These are phyloP conservation scores for Haliclystus octoradiatus DNA, from an alignment of 30 jellyfish, hydroid and myxozoan genomes.

Conservation along the genomic window DNA sequence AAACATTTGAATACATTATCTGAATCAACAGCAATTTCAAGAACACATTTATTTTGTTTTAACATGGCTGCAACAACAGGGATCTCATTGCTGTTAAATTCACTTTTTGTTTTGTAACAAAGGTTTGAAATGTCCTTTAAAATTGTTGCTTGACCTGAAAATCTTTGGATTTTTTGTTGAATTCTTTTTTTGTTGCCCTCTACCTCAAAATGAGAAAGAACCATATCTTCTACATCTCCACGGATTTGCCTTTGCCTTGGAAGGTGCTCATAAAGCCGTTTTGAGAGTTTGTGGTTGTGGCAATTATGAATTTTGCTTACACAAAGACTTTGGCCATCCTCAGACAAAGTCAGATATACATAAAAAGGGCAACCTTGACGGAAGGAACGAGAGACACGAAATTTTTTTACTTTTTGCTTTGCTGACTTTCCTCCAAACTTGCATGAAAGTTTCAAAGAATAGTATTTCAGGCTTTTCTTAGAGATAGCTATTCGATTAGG, in stretches of 20 bases:
- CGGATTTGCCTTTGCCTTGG: conserved; percentile 25
- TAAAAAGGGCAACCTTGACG: conserved; percentile 34
- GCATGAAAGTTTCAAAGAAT: conserved; percentile 18
- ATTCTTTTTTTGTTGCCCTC: conserved; percentile 20
- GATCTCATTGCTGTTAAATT: conserved; percentile 14
- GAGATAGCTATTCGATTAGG: conserved; percentile 35
- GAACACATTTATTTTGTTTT: background rate
- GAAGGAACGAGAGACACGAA: conserved; percentile 12
- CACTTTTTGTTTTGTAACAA: conserved; percentile 9
- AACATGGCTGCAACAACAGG: conserved; percentile 7
- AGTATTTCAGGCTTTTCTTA: conserved; percentile 8
- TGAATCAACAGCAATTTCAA: conserved; percentile 24
- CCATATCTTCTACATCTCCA: conserved; percentile 9
- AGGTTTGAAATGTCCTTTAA: conserved; percentile 27
- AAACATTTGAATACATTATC: conserved; percentile 13
- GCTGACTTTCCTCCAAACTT: conserved; percentile 26
- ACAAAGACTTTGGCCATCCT: conserved; percentile 14
- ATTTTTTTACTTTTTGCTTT: conserved; percentile 6
- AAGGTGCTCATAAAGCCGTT: conserved; percentile 14
- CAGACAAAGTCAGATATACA: conserved; percentile 9
- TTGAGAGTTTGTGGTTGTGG: conserved; percentile 13
- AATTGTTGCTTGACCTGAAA: conserved; percentile 17
- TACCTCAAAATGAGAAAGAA: conserved; percentile 2
- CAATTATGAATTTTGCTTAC: background rate
- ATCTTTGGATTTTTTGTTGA: conserved; percentile 26